A percentile compares a stretch with the other conserved stretches of the same genome.
Conservation (phyloP, 2,888 invertebrate genomes). For the Nymphalis urticae region DNA sequence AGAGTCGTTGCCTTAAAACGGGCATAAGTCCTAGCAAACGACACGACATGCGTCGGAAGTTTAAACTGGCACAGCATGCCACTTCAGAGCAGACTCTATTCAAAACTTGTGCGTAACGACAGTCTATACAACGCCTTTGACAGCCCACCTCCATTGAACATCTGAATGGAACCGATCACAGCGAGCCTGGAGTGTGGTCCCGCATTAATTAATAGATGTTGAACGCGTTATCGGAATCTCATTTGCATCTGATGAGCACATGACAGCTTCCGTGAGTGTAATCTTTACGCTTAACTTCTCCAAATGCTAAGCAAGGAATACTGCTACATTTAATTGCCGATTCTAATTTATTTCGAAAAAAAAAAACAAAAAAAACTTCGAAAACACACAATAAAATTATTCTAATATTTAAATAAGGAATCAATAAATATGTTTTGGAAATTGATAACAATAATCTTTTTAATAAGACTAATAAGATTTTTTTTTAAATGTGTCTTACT, state of each 20-base stretch:
- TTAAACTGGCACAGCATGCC: slow-evolving; percentile 49
- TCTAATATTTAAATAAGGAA: too few relatives aligned
- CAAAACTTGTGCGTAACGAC: slow-evolving; percentile 63
- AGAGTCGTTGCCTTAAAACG: slow-evolving; percentile 35
- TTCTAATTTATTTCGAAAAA: too few relatives aligned
- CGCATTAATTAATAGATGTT: slow-evolving; percentile 73
- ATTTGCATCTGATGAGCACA: slow-evolving; percentile 52
- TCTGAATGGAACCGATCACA: slow-evolving; percentile 72
- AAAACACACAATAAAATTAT: too few relatives aligned
- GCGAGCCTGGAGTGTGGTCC: slow-evolving; percentile 54
- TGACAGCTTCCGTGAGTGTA: slow-evolving; percentile 45
- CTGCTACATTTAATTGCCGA: neutral
- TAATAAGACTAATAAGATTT: too few relatives aligned
- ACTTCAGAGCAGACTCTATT: slow-evolving; percentile 78
- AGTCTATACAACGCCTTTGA: slow-evolving; percentile 60
- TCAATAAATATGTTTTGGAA: too few relatives aligned
- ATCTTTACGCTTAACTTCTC: slow-evolving; percentile 28
- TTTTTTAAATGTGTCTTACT: too few relatives aligned
- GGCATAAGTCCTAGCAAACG: slow-evolving; percentile 34
- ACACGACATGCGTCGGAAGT: slow-evolving; percentile 60
- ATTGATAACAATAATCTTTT: too few relatives aligned
- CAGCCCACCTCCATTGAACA: slow-evolving; percentile 68
- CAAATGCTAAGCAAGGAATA: neutral
- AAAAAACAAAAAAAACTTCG: too few relatives aligned
- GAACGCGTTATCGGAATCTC: slow-evolving; percentile 54